Evolutionary conservation across 2,797 vertebrate species (phyloP).

Genomic region (Paedocypris micromegethes): DNA sequence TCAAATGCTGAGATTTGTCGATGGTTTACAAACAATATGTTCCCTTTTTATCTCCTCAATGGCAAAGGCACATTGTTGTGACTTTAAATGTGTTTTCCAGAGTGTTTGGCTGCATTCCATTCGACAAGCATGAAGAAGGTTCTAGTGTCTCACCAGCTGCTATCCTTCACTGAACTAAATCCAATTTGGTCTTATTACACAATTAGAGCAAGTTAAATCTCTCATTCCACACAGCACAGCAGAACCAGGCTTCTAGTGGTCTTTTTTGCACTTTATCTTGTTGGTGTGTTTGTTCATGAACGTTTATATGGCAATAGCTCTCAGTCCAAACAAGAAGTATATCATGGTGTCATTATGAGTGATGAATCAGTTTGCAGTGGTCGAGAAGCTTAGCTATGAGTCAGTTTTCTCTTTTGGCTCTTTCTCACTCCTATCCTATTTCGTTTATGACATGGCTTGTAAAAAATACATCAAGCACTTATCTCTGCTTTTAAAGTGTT

Average conservation of each 20-base stretch:
- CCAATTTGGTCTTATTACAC: constrained; percentile 64
- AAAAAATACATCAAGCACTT: constrained; percentile 11
- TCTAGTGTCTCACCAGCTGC: constrained; percentile 23
- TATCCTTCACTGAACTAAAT: constrained; percentile 43
- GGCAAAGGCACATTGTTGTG: constrained; percentile 23
- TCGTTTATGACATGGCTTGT: constrained; percentile 9
- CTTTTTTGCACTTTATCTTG: neutral
- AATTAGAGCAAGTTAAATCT: constrained; percentile 62
- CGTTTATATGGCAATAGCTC: neutral
- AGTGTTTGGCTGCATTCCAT: constrained; percentile 3
- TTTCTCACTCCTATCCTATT: constrained; percentile 7
- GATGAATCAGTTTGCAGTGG: neutral
- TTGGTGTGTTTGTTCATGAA: neutral
- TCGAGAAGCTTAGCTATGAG: neutral
- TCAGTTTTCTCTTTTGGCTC: constrained; percentile 12
- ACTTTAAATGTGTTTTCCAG: constrained; percentile 14
- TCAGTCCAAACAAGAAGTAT: neutral
- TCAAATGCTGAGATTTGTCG: constrained; percentile 8
- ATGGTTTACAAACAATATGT: constrained; percentile 16
- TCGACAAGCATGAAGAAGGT: constrained; percentile 15
- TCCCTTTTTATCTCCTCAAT: constrained; percentile 27
- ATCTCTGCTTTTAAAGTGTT: constrained; percentile 13
- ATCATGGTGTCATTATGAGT: neutral
- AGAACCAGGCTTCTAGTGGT: neutral
- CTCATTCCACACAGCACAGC: constrained; percentile 5